Conservation (phyloP, 2,113 vertebrate species). For the Eublepharis macularius region DNA sequence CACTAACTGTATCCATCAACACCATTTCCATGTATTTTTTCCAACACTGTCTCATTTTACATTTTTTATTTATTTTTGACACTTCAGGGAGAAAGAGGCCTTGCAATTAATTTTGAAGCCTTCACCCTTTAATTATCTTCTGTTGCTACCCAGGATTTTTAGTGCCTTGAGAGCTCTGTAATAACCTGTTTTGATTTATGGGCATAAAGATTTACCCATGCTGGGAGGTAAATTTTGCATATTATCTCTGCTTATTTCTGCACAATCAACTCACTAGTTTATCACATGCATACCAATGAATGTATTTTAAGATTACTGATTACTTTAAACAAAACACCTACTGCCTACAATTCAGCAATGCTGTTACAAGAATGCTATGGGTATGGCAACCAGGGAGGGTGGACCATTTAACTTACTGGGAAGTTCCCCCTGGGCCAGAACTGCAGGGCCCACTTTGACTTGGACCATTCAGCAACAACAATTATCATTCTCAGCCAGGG, state of each 20-base stretch:
- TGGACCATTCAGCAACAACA: no score
- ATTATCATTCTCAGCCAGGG: no score
- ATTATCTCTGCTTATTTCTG: conserved; percentile 50
- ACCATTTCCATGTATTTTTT: conserved; percentile 45
- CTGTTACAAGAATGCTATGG: background rate
- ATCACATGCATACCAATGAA: background rate
- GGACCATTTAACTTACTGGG: no score
- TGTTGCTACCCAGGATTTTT: conserved; percentile 48
- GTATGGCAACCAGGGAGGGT: no score
- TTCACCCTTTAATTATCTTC: conserved; percentile 56
- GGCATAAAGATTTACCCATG: conserved; percentile 49
- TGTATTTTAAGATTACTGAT: conserved; percentile 21
- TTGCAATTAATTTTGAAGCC: conserved; percentile 42
- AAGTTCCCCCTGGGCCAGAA: no score
- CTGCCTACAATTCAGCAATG: background rate
- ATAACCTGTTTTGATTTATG: conserved; percentile 60
- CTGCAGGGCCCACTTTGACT: no score
- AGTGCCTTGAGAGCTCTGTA: conserved; percentile 42
- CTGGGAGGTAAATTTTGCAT: background rate
- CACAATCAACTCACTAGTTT: conserved; percentile 48
- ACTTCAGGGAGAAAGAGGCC: conserved; percentile 27
- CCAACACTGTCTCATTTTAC: background rate
- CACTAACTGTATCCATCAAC: background rate
- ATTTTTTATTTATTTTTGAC: conserved; percentile 19
- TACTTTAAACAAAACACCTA: background rate